A percentile compares a stretch with the other conserved stretches of the same genome.
These are phyloP conservation scores for Monarcha castaneiventris DNA, from an alignment of 2,113 vertebrate genomes.

Conservation along the genomic window DNA sequence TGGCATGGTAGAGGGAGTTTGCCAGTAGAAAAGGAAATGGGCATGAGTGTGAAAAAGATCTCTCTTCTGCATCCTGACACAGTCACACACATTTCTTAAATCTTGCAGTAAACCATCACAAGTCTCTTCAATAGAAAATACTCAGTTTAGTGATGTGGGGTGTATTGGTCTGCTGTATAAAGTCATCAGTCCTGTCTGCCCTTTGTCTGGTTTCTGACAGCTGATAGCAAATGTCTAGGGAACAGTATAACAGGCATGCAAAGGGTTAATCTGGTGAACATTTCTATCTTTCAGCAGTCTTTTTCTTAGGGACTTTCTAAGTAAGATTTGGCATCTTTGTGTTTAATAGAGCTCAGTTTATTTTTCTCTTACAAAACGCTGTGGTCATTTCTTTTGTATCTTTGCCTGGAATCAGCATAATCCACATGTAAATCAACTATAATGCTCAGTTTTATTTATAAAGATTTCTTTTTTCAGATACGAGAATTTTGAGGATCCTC, in stretches of 20 bases:
- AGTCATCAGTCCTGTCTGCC: neutral
- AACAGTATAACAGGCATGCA: neutral
- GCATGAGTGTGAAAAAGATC: neutral
- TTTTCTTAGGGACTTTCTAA: neutral
- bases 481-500: constrained; percentile 95
- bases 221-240: neutral
- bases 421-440: neutral
- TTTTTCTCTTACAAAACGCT: neutral
- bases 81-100: neutral
- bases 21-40: neutral
- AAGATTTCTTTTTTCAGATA: constrained; percentile 72
- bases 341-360: neutral
- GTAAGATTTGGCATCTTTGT: neutral
- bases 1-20: neutral
- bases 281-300: neutral
- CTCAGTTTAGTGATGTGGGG: neutral
- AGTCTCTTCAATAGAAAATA: neutral
- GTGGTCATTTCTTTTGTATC: neutral
- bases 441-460: neutral
- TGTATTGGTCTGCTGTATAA: neutral
- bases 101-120: neutral
- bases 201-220: neutral
- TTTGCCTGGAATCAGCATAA: neutral
- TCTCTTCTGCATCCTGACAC: neutral
- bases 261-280: neutral